phyloP scores from a whole-genome alignment of 2,888 invertebrate genomes.

The Bursaphelenchus okinawaensis region DNA sequence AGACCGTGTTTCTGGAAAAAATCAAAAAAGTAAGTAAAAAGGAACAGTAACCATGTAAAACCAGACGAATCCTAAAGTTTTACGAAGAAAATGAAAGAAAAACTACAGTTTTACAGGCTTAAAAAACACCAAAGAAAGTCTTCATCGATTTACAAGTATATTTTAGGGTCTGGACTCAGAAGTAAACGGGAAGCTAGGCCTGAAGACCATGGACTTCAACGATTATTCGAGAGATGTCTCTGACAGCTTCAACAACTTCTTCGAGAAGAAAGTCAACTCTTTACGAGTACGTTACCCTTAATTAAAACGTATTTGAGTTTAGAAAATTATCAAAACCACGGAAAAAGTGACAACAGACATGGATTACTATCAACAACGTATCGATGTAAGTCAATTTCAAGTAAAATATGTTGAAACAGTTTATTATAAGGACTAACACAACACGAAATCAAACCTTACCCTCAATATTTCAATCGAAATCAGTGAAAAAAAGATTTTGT shows the following conservation, averaged over 20 bases:
- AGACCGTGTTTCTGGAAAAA: background rate
- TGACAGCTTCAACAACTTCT: background rate
- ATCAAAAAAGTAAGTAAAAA: background rate
- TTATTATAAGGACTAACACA: too few species aligned
- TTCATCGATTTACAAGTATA: background rate
- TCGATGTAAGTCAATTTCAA: background rate
- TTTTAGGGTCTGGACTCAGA: background rate
- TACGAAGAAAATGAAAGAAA: too few species aligned
- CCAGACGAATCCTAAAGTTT: too few species aligned
- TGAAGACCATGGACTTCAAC: background rate
- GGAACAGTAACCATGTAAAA: too few species aligned
- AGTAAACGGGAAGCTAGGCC: background rate
- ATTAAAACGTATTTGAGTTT: background rate
- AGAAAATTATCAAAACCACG: slow-evolving; percentile 1
- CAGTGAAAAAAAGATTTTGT: too few species aligned
- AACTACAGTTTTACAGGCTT: too few species aligned
- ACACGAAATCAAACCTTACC: too few species aligned
- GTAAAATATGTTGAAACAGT: too few species aligned
- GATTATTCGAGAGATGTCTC: background rate
- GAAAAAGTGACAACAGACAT: background rate
- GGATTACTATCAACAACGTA: background rate
- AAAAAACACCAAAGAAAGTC: background rate
- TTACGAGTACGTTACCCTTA: background rate
- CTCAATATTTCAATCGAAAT: too few species aligned
- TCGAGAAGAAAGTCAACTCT: background rate